Evolutionary conservation across 2,888 invertebrate species (phyloP), one percentile per base, ranked within the genome.

Genomic region (Drosophila sordidapex): DNA sequence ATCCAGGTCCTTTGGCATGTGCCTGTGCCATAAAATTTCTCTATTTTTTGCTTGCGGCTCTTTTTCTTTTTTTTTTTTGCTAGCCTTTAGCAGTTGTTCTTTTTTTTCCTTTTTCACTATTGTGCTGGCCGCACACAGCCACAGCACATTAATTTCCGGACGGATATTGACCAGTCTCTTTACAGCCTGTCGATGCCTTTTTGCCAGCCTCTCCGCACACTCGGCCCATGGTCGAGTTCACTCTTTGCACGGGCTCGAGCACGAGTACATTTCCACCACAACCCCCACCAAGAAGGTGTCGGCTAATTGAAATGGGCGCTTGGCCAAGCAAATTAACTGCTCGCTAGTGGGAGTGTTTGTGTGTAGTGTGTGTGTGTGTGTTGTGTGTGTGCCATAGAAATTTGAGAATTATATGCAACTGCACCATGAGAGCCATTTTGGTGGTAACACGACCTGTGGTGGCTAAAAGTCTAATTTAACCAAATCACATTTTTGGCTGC

Each of bases 121-220:
- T 79, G 68, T 72, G 46, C 65, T 67, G 56, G 58, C 40, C 57
- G 48, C 66, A 71, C 67, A 57, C 60, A 77, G 81, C 78, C 83
- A 81, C 83, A 83, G 87, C 76, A 86, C 90, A 88, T 88, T 90
- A 88, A 86, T 86, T 86, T 86, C 85, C 90, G 90, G 67, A 72
- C 78, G 90, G 90, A 86, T 90, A 86, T 86, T 86, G 85, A 83
- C 90, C 82, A 59, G 76, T 67, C 75, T 67, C 74, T 81, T 82
- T 76, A 66, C 72, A 64, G 70, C 66, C 68, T 68, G 72, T 67
- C 74, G 62, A 69, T 68, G 75, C 57, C 59, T 48, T 59, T 63
- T 60, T 63, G 46, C 56, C 48, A 18, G 48, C 31, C 48, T 18
- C 58, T 52, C 57, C 36, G 46, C 25, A 54, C 27, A 35, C 35